phyloP scores from a whole-genome alignment of 1,140 invertebrate species.

The Diorhabda sublineata region DNA sequence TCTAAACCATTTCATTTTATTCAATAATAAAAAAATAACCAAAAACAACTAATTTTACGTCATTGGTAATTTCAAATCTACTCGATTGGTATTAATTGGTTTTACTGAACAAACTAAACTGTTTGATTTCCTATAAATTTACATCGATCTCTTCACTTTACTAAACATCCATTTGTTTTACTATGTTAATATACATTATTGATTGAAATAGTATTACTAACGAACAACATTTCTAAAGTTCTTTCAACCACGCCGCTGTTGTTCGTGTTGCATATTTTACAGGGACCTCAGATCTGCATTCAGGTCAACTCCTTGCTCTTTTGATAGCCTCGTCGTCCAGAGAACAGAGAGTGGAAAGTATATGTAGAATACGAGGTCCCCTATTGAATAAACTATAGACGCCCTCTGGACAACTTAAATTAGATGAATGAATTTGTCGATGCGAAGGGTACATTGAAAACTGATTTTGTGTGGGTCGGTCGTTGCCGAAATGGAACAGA shows the following conservation, averaged over 20 bases:
- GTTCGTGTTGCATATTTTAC: slow-evolving; percentile 29
- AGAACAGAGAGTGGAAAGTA: slow-evolving; percentile 8
- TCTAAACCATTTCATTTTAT: too few relatives aligned
- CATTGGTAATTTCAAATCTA: too few relatives aligned
- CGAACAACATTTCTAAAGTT: neutral
- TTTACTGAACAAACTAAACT: too few relatives aligned
- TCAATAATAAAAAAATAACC: too few relatives aligned
- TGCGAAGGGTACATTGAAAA: neutral
- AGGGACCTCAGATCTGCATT: slow-evolving; percentile 30
- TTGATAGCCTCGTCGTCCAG: slow-evolving; percentile 23
- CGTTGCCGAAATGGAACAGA: neutral
- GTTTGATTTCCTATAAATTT: too few relatives aligned
- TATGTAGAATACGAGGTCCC: slow-evolving; percentile 1
- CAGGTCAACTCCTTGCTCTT: slow-evolving; percentile 29
- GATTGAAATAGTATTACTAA: too few relatives aligned
- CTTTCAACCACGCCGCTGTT: neutral
- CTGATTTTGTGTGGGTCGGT: neutral
- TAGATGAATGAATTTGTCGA: slow-evolving; percentile 12
- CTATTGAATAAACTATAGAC: slow-evolving; percentile 21
- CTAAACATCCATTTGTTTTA: too few relatives aligned
- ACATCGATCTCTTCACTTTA: too few relatives aligned
- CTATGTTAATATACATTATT: too few relatives aligned
- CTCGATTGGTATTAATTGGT: too few relatives aligned
- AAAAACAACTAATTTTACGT: too few relatives aligned
- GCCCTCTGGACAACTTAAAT: slow-evolving; percentile 20